These are phyloP conservation scores for Pyrgus malvae DNA, from an alignment of 2,888 invertebrate species.

Conservation along the genomic window DNA sequence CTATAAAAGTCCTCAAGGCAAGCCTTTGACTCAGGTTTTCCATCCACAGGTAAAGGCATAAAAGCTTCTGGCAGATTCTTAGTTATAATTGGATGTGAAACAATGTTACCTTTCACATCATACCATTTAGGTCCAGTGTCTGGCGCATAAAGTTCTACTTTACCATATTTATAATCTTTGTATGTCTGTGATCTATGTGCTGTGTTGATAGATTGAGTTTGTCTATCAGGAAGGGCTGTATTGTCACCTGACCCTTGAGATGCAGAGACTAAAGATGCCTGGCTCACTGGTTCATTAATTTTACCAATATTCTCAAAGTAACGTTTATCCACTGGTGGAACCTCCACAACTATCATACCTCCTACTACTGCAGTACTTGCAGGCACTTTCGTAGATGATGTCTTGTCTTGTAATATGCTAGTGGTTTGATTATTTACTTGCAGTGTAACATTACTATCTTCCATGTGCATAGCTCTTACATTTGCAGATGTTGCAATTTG, in stretches of 20 bases:
- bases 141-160: conserved; percentile 44
- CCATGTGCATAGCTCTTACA: no score
- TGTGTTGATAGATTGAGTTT: no score
- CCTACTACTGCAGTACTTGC: no score
- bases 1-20: conserved; percentile 45
- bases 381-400: background rate
- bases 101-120: conserved; percentile 44
- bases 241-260: background rate
- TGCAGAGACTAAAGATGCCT: no score
- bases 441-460: no score
- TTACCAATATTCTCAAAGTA: background rate
- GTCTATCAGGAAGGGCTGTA: background rate
- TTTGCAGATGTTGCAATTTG: background rate
- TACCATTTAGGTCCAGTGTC: conserved; percentile 54
- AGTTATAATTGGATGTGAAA: conserved; percentile 53
- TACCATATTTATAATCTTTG: conserved; percentile 26
- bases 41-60: conserved; percentile 55
- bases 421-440: background rate
- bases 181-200: no score
- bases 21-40: conserved; percentile 42
- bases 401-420: background rate
- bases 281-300: background rate
- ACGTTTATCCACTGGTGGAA: background rate
- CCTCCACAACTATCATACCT: no score
- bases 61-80: conserved; percentile 56